phyloP scores from a whole-genome alignment of 2,797 vertebrate species.

The Melanogrammus aeglefinus region DNA sequence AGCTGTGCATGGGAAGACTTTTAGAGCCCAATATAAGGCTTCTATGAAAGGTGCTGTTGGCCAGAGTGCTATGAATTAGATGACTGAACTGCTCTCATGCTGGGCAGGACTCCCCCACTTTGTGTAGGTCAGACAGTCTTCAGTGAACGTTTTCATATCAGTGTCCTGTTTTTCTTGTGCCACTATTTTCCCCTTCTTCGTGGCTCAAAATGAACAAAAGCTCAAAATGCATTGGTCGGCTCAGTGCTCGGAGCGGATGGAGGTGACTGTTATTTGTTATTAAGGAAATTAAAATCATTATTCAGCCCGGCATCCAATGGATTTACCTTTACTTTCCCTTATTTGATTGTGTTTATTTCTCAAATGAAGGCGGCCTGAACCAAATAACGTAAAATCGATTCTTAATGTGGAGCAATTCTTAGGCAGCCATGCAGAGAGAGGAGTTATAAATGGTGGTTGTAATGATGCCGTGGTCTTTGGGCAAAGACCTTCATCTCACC shows the following conservation, averaged over 20 bases:
- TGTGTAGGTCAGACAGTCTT: background rate
- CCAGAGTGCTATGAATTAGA: slow-evolving; percentile 16
- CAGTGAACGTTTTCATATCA: background rate
- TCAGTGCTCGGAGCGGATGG: background rate
- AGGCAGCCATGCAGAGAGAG: slow-evolving; percentile 18
- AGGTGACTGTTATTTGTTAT: slow-evolving; percentile 24
- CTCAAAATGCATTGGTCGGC: background rate
- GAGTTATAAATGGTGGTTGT: slow-evolving; percentile 28
- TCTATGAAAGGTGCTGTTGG: slow-evolving; percentile 27
- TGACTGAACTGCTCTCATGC: background rate
- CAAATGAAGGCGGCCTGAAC: slow-evolving; percentile 15
- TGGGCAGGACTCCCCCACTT: background rate
- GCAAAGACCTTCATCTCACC: slow-evolving; percentile 30
- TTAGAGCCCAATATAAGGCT: slow-evolving; percentile 17
- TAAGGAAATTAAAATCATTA: slow-evolving; percentile 50
- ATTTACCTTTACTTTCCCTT: slow-evolving; percentile 41
- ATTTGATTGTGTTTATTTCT: background rate
- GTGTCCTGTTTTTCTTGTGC: background rate
- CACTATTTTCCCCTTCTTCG: background rate
- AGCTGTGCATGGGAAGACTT: slow-evolving; percentile 11
- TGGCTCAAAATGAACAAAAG: background rate
- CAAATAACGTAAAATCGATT: slow-evolving; percentile 24
- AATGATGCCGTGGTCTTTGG: slow-evolving; percentile 31
- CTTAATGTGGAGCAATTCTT: slow-evolving; percentile 9
- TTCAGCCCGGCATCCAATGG: slow-evolving; percentile 49